Evolutionary conservation across 2,797 vertebrate species (phyloP), one percentile per base, ranked within the genome.

Genomic region (Atherinosoma microstoma): DNA sequence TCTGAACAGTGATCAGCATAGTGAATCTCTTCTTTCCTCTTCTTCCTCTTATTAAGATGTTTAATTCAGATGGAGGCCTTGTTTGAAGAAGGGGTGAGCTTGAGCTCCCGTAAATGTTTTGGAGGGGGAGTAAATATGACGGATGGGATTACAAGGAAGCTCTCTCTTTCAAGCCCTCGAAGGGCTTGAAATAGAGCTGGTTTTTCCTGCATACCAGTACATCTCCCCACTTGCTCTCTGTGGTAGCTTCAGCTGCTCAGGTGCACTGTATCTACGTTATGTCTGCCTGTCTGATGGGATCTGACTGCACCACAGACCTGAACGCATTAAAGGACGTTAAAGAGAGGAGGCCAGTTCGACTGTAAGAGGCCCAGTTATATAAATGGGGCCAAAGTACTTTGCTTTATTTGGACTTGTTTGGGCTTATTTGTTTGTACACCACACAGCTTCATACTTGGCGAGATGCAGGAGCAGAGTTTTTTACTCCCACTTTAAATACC

Each of bases 341-440:
- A 83, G 86, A 87, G 86, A 70, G 73, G 77, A 76, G 85, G 84
- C 85, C 84, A 64, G 82, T 84, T 89, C 90, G 86, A 90, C 93
- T 90, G 89, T 87, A 91, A 91, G 91, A 91, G 89, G 87, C 86
- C 82, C 86, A 84, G 88, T 90, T 89, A 87, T 85, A 91, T 91
- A 93, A 91, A 92, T 88, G 91, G 88, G 88, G 90, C 91, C 92
- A 94, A 93, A 93, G 91, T 91, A 91, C 93, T 94, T 92, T 92
- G 91, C 90, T 93, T 92, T 90, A 93, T 90, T 93, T 94, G 91
- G 91, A 93, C 90, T 91, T 93, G 84, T 92, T 92, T 91, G 90
- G 88, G 58, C 84, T 87, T 91, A 91, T 93, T 93, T 93, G 91
- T 94, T 93, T 93, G 90, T 87, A 64, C 80, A 93, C 90, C 90